phyloP scores from a whole-genome alignment of 2,113 vertebrate genomes.

The Chrysemys picta region DNA sequence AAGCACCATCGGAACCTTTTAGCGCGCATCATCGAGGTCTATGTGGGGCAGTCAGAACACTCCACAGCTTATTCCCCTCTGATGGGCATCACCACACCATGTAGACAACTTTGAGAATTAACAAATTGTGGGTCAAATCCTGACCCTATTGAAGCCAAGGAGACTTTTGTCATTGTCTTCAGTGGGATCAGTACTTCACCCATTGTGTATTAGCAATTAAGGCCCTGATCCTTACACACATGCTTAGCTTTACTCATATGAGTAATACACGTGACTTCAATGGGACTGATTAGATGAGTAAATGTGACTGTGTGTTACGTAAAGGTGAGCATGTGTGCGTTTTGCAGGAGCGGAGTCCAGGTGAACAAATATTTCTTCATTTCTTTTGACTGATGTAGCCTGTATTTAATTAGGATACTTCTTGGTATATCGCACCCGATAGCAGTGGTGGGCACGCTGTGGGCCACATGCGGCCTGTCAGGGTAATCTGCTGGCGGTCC shows the following conservation, averaged over 20 bases:
- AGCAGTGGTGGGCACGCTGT: too few species aligned
- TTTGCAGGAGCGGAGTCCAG: background rate
- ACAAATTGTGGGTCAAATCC: background rate
- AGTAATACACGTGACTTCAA: background rate
- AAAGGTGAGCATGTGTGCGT: background rate
- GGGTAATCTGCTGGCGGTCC: too few species aligned
- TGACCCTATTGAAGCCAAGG: background rate
- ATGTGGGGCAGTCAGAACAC: background rate
- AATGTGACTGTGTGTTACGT: background rate
- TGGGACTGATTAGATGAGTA: background rate
- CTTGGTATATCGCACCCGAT: background rate
- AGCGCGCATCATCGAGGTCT: background rate
- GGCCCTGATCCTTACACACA: background rate
- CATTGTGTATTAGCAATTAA: background rate
- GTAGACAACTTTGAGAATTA: too few species aligned
- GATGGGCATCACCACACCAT: background rate
- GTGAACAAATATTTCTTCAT: background rate
- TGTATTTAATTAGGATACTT: background rate
- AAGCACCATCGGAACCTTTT: background rate
- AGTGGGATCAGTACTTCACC: accelerated
- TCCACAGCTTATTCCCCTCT: background rate
- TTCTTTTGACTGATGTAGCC: background rate
- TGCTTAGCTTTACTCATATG: background rate
- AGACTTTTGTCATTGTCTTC: too few species aligned
- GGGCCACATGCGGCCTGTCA: too few species aligned